Evolutionary conservation across 2,113 vertebrate genomes (phyloP).

Genomic region (Oncorhynchus gorbuscha): DNA sequence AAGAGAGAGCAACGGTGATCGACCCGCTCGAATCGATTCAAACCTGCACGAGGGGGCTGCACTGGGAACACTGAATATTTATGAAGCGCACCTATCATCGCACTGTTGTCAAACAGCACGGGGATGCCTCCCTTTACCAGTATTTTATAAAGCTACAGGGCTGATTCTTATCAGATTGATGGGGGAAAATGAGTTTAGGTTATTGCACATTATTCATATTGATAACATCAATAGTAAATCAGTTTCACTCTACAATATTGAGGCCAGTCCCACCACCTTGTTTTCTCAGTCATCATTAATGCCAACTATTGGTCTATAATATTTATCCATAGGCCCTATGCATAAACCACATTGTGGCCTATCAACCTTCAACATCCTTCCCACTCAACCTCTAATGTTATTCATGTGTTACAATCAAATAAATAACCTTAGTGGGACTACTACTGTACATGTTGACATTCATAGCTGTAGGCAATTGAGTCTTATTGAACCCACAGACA

Average conservation of each 20-base stretch:
- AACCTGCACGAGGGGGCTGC: background rate
- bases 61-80: conserved; percentile 35
- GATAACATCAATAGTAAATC: too few relatives aligned
- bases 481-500: background rate
- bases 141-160: background rate
- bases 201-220: background rate
- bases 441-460: background rate
- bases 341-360: too few relatives aligned
- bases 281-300: background rate
- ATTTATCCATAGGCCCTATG: background rate
- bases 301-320: background rate
- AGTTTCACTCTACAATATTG: too few relatives aligned
- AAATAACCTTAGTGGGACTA: background rate
- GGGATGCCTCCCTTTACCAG: background rate
- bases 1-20: background rate
- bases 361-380: too few relatives aligned
- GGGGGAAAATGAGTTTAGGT: background rate
- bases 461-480: background rate
- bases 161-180: background rate
- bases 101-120: background rate
- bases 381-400: background rate
- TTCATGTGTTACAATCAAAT: background rate
- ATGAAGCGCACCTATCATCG: conserved; percentile 14
- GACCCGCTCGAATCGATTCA: conserved; percentile 4
- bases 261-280: too few relatives aligned